These are phyloP conservation scores for Rhinogobius similis DNA, from an alignment of 2,113 vertebrate genomes.

Conservation along the genomic window DNA sequence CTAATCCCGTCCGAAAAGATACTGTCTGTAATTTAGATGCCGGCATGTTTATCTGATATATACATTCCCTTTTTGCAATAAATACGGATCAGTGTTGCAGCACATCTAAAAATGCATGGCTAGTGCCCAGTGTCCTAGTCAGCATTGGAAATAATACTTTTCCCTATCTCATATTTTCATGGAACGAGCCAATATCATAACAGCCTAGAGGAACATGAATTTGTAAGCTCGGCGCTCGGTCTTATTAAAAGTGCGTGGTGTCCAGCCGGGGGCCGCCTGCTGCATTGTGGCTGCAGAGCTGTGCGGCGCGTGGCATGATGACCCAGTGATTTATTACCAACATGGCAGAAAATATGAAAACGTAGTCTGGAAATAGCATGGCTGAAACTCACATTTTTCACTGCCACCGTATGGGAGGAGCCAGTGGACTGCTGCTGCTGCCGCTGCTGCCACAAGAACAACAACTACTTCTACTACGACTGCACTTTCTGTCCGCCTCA, in stretches of 20 bases:
- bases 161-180: not conserved
- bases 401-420: constrained; percentile 25
- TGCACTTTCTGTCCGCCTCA: not conserved
- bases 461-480: not conserved
- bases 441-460: not conserved
- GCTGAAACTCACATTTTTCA: constrained; percentile 45
- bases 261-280: constrained; percentile 5
- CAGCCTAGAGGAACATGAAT: constrained; percentile 7
- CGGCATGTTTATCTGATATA: not conserved
- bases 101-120: not conserved
- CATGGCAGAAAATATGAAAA: constrained; percentile 32
- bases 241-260: constrained; percentile 33
- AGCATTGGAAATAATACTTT: not conserved
- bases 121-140: not conserved
- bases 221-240: constrained; percentile 8
- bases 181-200: not conserved
- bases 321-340: constrained; percentile 58
- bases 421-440: constrained; percentile 2
- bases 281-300: constrained; percentile 30
- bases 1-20: no score
- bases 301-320: constrained; percentile 26
- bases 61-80: not conserved
- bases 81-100: not conserved
- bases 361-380: constrained; percentile 36
- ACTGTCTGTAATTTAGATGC: not conserved